These are phyloP conservation scores for Zelostemma sp. DNA, from an alignment of 1,140 invertebrate genomes.

Conservation along the genomic window DNA sequence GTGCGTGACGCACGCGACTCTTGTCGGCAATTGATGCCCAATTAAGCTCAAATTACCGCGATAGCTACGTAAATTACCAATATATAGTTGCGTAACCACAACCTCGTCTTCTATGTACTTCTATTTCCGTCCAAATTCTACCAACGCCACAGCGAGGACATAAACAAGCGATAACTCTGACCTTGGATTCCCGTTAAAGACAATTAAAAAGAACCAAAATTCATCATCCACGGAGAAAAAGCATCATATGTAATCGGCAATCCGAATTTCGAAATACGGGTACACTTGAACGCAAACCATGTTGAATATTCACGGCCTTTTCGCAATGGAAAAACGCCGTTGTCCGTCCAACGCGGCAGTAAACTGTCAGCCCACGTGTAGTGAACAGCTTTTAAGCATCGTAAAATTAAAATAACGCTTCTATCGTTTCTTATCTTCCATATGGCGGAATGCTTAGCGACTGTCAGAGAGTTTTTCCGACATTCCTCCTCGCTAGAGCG, in stretches of 20 bases:
- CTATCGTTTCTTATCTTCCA: slow-evolving; percentile 47
- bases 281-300: too few relatives aligned
- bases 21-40: slow-evolving; percentile 55
- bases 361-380: too few relatives aligned
- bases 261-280: too few relatives aligned
- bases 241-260: too few relatives aligned
- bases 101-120: slow-evolving; percentile 27
- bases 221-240: too few relatives aligned
- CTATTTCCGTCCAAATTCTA: slow-evolving; percentile 44
- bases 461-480: slow-evolving; percentile 46
- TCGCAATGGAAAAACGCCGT: too few relatives aligned
- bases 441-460: slow-evolving; percentile 42
- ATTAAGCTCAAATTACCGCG: slow-evolving; percentile 59
- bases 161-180: slow-evolving; percentile 31
- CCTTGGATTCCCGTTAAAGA: slow-evolving; percentile 13
- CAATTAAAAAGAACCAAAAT: slow-evolving; percentile 22
- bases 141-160: slow-evolving; percentile 31
- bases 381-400: too few relatives aligned
- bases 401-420: slow-evolving; percentile 41
- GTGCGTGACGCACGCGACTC: slow-evolving; percentile 31
- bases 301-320: too few relatives aligned
- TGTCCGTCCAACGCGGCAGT: too few relatives aligned
- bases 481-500: slow-evolving; percentile 47
- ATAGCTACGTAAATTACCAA: slow-evolving; percentile 53
- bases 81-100: slow-evolving; percentile 38